These are phyloP conservation scores for Heliothis virescens DNA, from an alignment of 1,140 invertebrate genomes.

Conservation along the genomic window DNA sequence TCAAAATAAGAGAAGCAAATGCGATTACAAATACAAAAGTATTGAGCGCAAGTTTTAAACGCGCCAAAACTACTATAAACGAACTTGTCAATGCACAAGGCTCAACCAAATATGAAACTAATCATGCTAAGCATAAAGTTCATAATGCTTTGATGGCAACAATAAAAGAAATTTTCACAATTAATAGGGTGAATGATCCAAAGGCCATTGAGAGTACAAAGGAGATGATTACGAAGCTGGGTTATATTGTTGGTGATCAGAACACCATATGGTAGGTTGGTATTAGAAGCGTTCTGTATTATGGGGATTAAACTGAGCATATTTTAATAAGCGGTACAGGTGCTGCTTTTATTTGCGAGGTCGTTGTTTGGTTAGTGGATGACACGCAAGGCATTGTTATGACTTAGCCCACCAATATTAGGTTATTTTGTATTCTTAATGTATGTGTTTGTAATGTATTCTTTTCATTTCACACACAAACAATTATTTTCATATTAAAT, in stretches of 20 bases:
- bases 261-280: conserved; percentile 77
- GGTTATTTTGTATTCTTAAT: neutral
- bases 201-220: conserved; percentile 69
- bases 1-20: conserved; percentile 43
- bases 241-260: conserved; percentile 71
- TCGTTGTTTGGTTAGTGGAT: conserved; percentile 50
- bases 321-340: conserved; percentile 77
- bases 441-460: no score
- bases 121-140: conserved; percentile 51
- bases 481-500: no score
- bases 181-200: conserved; percentile 81
- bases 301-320: conserved; percentile 73
- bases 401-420: neutral
- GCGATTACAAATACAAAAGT: conserved; percentile 59
- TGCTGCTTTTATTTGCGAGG: conserved; percentile 61
- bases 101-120: conserved; percentile 43
- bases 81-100: conserved; percentile 60
- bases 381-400: conserved; percentile 3
- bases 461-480: no score
- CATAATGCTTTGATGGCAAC: conserved; percentile 40
- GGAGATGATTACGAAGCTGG: conserved; percentile 74
- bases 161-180: conserved; percentile 67
- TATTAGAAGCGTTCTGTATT: conserved; percentile 70
- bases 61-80: conserved; percentile 67
- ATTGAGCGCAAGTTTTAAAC: conserved; percentile 67